phyloP scores from a whole-genome alignment of 2,888 invertebrate genomes.

The Athrips mouffetella region DNA sequence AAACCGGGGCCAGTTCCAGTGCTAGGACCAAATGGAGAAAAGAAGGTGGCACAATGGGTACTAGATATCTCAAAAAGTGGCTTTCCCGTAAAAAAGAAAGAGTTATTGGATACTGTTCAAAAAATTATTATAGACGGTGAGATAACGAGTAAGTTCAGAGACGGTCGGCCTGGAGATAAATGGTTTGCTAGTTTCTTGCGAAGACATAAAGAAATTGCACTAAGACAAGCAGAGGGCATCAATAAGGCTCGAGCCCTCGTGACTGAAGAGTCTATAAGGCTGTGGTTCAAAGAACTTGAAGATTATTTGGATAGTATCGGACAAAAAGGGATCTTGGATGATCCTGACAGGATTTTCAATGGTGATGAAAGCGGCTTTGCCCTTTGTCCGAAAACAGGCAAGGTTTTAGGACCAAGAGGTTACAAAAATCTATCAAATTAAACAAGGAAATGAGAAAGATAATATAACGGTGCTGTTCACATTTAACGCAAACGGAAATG shows the following conservation, averaged over 20 bases:
- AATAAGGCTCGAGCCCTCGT: constrained; percentile 15
- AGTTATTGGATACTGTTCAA: constrained; percentile 9
- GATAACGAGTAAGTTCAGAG: constrained; percentile 11
- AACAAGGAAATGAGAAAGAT: constrained; percentile 32
- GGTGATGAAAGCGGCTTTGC: constrained; percentile 27
- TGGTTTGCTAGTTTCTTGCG: constrained; percentile 17
- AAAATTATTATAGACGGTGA: constrained; percentile 5
- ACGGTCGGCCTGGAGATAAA: constrained; percentile 15
- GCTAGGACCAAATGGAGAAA: no score
- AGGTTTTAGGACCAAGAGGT: constrained; percentile 28
- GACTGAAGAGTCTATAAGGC: constrained; percentile 4
- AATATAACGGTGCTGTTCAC: constrained; percentile 33
- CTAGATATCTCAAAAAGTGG: no score
- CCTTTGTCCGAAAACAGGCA: constrained; percentile 20
- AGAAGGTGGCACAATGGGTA: no score
- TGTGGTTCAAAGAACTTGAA: constrained; percentile 2
- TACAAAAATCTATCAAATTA: constrained; percentile 21
- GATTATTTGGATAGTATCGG: neutral
- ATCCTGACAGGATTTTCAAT: constrained; percentile 16
- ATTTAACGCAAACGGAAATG: constrained; percentile 29
- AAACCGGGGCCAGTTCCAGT: no score
- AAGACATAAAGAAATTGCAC: constrained; percentile 15
- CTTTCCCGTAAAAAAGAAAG: constrained; percentile 14
- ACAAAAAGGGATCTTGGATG: neutral
- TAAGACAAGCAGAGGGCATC: constrained; percentile 12